Percentiles rank a stretch among this genome's conserved stretches.
Conservation (phyloP, 2,113 vertebrate genomes). For the Syngnathoides biaculeatus region DNA sequence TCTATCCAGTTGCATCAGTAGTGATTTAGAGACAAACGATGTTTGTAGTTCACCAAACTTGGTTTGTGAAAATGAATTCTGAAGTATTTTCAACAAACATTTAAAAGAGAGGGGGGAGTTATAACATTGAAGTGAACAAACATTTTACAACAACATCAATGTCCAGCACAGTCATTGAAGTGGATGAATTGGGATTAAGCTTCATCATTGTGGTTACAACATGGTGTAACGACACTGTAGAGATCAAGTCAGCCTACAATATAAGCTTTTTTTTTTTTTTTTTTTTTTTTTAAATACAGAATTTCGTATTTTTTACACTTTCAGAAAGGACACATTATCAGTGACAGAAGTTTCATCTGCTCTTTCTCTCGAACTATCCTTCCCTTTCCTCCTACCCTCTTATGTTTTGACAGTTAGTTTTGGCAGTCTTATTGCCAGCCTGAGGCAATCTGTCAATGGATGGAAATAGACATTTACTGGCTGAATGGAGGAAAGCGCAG, state of each 20-base stretch:
- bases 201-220: too few species aligned
- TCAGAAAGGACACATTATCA: neutral
- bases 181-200: too few species aligned
- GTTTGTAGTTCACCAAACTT: too few species aligned
- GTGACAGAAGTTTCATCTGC: neutral
- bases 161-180: neutral
- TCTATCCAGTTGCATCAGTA: too few species aligned
- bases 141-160: neutral
- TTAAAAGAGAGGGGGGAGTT: neutral
- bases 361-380: neutral
- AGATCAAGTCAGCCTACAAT: constrained; percentile 8
- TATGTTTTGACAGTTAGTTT: constrained; percentile 34
- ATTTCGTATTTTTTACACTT: neutral
- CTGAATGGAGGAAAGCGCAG: constrained; percentile 27
- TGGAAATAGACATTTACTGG: constrained; percentile 40
- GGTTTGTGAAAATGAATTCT: too few species aligned
- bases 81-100: too few species aligned
- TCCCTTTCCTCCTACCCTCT: constrained; percentile 3
- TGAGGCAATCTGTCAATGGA: constrained; percentile 42
- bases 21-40: too few species aligned
- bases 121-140: neutral
- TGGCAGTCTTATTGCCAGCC: constrained; percentile 49
- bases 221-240: neutral
- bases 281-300: too few species aligned
- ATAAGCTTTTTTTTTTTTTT: too few species aligned